A percentile compares a stretch with the other conserved stretches of the same genome.
Evolutionary conservation across 1,140 invertebrate species (phyloP).

Genomic region (Melanaphis sacchari): DNA sequence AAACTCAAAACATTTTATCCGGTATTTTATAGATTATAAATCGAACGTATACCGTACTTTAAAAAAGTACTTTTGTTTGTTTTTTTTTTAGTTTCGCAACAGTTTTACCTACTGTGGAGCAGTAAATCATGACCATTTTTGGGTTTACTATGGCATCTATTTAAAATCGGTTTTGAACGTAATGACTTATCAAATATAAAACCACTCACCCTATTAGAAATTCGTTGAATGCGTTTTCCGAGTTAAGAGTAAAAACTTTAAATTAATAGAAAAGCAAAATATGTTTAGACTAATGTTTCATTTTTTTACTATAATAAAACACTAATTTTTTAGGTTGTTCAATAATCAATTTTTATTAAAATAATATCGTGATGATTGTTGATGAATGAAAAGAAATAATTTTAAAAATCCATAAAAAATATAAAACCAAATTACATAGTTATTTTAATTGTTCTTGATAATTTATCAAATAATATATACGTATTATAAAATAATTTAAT

Average conservation of each 20-base stretch:
- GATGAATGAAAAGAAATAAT: not conserved
- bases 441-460: not conserved
- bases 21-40: not conserved
- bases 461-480: not conserved
- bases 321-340: not conserved
- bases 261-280: too few species aligned
- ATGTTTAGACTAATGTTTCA: too few species aligned
- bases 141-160: not conserved
- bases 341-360: not conserved
- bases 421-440: not conserved
- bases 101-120: not conserved
- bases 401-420: not conserved
- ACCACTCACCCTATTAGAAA: not conserved
- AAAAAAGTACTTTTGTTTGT: not conserved
- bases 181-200: conserved; percentile 7
- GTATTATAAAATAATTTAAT: not conserved
- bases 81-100: not conserved
- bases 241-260: too few species aligned
- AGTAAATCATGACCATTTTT: not conserved
- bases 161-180: not conserved
- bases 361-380: not conserved
- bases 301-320: too few species aligned
- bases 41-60: not conserved
- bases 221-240: not conserved
- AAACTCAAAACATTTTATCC: not conserved